phyloP scores from a whole-genome alignment of 1,140 invertebrate species.

The Meloidogyne floridensis region DNA sequence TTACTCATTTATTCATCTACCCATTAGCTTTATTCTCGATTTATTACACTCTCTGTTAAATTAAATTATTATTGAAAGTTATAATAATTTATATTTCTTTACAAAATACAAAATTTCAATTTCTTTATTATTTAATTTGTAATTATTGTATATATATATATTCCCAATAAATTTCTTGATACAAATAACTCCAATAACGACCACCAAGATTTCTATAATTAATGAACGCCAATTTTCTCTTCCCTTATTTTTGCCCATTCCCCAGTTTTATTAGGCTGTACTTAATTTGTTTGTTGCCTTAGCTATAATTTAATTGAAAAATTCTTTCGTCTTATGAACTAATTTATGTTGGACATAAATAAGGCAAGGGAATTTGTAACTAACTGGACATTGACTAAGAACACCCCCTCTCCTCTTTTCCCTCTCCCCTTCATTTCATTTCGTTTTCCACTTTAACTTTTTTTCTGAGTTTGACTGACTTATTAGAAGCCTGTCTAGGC shows the following conservation, averaged over 20 bases:
- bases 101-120: too few relatives aligned
- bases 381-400: not conserved
- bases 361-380: not conserved
- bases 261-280: not conserved
- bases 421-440: not conserved
- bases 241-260: not conserved
- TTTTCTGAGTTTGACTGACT: not conserved
- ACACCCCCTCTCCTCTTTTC: not conserved
- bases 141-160: too few relatives aligned
- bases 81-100: too few relatives aligned
- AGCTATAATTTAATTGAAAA: constrained; percentile 3
- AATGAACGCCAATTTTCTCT: not conserved
- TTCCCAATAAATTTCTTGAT: not conserved
- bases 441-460: not conserved
- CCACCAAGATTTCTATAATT: not conserved
- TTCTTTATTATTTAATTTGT: too few relatives aligned
- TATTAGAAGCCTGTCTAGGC: not conserved
- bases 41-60: too few relatives aligned
- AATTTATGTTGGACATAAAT: not conserved
- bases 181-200: not conserved
- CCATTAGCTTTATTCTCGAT: too few relatives aligned
- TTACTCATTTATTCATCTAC: too few relatives aligned
- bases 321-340: constrained; percentile 7
- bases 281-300: constrained; percentile 5
- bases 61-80: too few relatives aligned